These are phyloP conservation scores for Chaetops frenatus DNA, from an alignment of 2,113 vertebrate genomes.

Conservation along the genomic window DNA sequence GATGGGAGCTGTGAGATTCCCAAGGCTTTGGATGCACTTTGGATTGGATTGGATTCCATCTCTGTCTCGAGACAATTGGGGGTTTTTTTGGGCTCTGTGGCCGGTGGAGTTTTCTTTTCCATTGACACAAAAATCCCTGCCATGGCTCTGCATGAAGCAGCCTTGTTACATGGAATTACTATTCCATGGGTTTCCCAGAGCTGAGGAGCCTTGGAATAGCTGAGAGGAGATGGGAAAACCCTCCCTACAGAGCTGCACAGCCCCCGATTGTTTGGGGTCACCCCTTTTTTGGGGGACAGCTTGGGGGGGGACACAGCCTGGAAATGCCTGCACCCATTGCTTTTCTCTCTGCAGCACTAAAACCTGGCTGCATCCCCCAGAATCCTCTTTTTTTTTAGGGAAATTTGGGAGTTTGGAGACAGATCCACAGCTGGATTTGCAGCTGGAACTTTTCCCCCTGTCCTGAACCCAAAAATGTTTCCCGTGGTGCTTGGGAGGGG, in stretches of 20 bases:
- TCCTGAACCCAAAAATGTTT: background rate
- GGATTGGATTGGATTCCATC: background rate
- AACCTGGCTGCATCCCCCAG: background rate
- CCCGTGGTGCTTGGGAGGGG: background rate
- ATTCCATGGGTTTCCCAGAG: background rate
- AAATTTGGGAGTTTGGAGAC: background rate
- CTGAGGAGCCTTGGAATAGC: background rate
- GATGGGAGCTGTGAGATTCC: background rate
- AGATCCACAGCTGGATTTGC: background rate
- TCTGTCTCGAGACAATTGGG: background rate
- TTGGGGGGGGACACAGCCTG: background rate
- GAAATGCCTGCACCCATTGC: background rate
- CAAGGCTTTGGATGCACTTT: background rate
- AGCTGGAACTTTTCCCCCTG: background rate
- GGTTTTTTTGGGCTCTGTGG: accelerated
- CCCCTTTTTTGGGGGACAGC: background rate
- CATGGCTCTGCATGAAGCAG: background rate
- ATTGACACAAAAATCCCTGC: background rate
- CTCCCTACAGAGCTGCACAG: background rate
- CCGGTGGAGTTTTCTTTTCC: background rate
- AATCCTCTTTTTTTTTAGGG: background rate
- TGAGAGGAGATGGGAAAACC: background rate
- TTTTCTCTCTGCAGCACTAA: background rate
- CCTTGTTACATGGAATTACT: background rate
- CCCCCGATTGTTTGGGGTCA: background rate